Evolutionary conservation across 2,113 vertebrate genomes (phyloP).

Genomic region (Perca schrenkii): DNA sequence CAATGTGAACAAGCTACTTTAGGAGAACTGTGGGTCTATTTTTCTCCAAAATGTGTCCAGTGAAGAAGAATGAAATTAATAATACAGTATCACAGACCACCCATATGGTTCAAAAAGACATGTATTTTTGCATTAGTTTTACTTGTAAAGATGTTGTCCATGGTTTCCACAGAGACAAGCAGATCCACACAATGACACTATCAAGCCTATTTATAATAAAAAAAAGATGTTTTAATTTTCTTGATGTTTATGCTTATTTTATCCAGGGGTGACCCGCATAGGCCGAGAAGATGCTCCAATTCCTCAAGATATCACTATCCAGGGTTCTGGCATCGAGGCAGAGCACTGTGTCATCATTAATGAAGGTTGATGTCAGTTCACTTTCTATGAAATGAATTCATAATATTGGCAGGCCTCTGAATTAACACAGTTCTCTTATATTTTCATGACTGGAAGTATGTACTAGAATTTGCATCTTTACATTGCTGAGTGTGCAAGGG

Average conservation of each 20-base stretch:
- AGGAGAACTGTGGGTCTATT: constrained; percentile 31
- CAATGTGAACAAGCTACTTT: constrained; percentile 49
- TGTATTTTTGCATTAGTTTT: neutral
- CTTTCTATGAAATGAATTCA: neutral
- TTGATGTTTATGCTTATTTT: neutral
- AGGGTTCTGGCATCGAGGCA: constrained; percentile 83
- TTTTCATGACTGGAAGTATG: neutral
- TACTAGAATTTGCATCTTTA: neutral
- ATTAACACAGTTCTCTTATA: neutral
- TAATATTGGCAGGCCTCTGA: neutral
- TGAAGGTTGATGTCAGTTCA: constrained; percentile 71
- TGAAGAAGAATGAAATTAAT: constrained; percentile 2
- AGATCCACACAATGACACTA: neutral
- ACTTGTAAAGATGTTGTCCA: neutral
- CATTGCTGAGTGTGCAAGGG: neutral
- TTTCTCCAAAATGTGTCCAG: constrained; percentile 8
- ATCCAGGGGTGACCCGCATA: constrained; percentile 84
- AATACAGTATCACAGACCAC: constrained; percentile 1
- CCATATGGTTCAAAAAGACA: neutral
- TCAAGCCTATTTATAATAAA: neutral
- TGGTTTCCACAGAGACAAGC: neutral
- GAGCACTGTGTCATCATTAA: constrained; percentile 86
- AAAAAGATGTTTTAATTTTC: no score
- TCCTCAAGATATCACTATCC: constrained; percentile 84
- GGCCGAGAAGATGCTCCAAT: constrained; percentile 84